Evolutionary conservation across 2,797 vertebrate genomes (phyloP).

Genomic region (Amblyopsis hoosieri): DNA sequence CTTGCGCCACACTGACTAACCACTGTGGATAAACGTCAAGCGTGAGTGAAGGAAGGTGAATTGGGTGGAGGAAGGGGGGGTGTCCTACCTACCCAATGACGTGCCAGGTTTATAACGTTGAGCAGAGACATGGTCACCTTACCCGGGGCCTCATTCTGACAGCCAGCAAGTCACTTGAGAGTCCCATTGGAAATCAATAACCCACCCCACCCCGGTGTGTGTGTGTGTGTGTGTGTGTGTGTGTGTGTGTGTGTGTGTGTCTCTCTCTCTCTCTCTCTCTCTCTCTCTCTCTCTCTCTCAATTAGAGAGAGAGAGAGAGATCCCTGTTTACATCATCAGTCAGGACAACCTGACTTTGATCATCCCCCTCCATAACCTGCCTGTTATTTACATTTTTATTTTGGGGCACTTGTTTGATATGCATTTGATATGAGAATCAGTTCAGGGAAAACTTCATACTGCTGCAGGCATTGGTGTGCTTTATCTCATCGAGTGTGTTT

Average conservation of each 20-base stretch:
- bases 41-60: neutral
- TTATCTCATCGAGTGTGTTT: constrained; percentile 39
- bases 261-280: neutral
- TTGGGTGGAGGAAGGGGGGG: constrained; percentile 7
- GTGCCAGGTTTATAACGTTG: constrained; percentile 67
- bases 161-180: constrained; percentile 85
- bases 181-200: constrained; percentile 92
- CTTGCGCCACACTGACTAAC: constrained; percentile 13
- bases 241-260: too few species aligned
- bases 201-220: constrained; percentile 21
- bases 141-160: constrained; percentile 86
- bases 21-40: constrained; percentile 42
- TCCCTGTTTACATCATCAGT: constrained; percentile 77
- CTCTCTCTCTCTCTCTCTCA: constrained; percentile 45
- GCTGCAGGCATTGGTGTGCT: constrained; percentile 41
- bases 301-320: constrained; percentile 71
- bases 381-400: constrained; percentile 45
- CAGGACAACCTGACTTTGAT: constrained; percentile 78
- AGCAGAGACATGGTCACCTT: constrained; percentile 86
- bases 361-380: constrained; percentile 11
- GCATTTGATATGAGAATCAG: constrained; percentile 36
- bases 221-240: too few species aligned
- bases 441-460: constrained; percentile 51
- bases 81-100: constrained; percentile 76
- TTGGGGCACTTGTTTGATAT: constrained; percentile 53